phyloP scores from a whole-genome alignment of 2,888 invertebrate species.

The Cecidostiba fungosa region DNA sequence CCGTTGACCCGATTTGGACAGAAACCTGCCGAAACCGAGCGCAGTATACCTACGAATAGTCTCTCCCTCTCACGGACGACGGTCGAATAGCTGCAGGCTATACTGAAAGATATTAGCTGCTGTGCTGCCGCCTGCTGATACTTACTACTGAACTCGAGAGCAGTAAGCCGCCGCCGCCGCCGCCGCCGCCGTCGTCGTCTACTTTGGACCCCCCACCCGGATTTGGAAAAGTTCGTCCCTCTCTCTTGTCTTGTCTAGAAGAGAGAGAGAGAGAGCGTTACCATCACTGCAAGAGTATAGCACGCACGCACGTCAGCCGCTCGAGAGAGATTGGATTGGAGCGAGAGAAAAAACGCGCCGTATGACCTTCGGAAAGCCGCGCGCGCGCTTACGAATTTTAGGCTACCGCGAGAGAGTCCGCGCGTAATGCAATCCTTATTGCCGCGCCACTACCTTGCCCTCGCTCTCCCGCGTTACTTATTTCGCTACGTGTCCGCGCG shows the following conservation, averaged over 20 bases:
- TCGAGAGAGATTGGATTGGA: conserved; percentile 1
- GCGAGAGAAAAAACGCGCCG: conserved; percentile 31
- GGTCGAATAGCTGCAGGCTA: conserved; percentile 22
- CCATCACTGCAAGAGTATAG: neutral
- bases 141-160: conserved; percentile 9
- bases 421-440: conserved; percentile 16
- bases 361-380: conserved; percentile 52
- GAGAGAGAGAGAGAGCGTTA: neutral
- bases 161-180: conserved; percentile 17
- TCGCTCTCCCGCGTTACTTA: neutral
- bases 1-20: conserved; percentile 62
- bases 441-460: neutral
- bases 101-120: conserved; percentile 2
- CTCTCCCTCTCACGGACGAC: conserved; percentile 31
- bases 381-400: conserved; percentile 51
- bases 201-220: conserved; percentile 61
- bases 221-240: conserved; percentile 57
- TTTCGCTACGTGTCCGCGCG: neutral
- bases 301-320: neutral
- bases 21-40: conserved; percentile 52
- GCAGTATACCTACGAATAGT: conserved; percentile 45
- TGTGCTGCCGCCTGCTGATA: conserved; percentile 6
- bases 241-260: neutral
- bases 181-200: conserved; percentile 10
- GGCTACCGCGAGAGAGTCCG: conserved; percentile 3